phyloP scores from a whole-genome alignment of 2,113 vertebrate genomes.

The Neotragus moschatus region DNA sequence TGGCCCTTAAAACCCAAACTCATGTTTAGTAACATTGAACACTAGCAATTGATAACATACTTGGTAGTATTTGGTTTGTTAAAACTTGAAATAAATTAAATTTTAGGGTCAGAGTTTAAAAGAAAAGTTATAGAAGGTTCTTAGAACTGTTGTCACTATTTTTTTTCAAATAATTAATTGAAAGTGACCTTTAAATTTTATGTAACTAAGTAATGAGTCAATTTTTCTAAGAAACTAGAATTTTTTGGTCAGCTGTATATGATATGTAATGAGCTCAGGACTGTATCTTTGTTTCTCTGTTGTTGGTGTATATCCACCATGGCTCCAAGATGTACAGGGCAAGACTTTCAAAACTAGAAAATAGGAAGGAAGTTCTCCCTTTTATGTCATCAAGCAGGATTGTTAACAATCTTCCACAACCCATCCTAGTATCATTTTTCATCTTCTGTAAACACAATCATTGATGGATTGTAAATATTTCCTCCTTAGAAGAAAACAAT shows the following conservation, averaged over 20 bases:
- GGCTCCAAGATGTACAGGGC: background rate
- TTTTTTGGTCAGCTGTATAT: background rate
- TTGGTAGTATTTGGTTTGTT: background rate
- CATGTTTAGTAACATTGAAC: background rate
- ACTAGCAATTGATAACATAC: background rate
- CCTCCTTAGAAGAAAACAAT: conserved; percentile 19
- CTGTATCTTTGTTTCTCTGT: background rate
- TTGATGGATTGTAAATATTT: background rate
- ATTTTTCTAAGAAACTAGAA: conserved; percentile 5
- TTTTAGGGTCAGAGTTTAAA: conserved; percentile 8
- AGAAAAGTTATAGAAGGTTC: background rate
- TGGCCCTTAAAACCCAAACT: background rate
- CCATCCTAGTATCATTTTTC: background rate
- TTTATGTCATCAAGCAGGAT: conserved; percentile 2
- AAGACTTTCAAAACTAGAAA: conserved; percentile 42
- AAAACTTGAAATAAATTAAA: background rate
- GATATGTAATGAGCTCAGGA: background rate
- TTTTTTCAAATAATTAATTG: background rate
- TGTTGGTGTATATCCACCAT: background rate
- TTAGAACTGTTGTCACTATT: background rate
- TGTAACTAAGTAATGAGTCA: background rate
- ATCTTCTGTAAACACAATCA: background rate
- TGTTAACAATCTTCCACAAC: background rate
- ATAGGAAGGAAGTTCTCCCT: background rate
- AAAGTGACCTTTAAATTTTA: background rate